phyloP scores from a whole-genome alignment of 2,797 vertebrate genomes.

The Spinus pinus region DNA sequence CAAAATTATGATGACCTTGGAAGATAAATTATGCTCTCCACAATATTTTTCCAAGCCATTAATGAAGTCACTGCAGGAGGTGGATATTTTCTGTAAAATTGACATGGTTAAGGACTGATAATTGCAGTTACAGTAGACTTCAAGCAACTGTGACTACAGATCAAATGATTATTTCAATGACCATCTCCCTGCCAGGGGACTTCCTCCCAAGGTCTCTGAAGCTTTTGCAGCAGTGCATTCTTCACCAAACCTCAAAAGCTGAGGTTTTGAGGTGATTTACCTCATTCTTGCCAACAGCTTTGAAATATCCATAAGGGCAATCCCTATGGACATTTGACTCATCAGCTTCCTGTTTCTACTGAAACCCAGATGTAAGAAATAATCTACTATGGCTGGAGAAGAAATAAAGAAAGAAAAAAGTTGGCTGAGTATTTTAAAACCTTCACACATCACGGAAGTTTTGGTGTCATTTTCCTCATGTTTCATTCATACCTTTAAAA shows the following conservation, averaged over 20 bases:
- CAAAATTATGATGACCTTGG: neutral
- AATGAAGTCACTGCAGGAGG: neutral
- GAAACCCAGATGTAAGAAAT: neutral
- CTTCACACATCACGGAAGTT: neutral
- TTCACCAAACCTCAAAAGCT: neutral
- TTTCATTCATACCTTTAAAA: constrained; percentile 50
- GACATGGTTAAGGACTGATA: neutral
- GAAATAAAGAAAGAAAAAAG: neutral
- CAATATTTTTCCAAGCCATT: neutral
- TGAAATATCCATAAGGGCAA: neutral
- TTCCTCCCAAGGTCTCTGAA: neutral
- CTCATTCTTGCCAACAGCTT: neutral
- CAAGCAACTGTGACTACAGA: neutral
- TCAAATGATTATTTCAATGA: accelerated
- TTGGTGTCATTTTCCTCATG: constrained; percentile 19
- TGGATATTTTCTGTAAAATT: neutral
- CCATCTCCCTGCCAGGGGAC: neutral
- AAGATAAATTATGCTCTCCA: neutral
- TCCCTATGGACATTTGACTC: neutral
- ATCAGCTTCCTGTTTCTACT: neutral
- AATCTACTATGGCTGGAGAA: neutral
- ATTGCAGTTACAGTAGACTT: neutral
- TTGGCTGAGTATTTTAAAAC: neutral
- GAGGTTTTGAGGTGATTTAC: neutral
- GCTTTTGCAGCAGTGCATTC: neutral